Base-by-base conservation (phyloP, 1,140 invertebrate species). In the Babylonia areolata region DNA sequence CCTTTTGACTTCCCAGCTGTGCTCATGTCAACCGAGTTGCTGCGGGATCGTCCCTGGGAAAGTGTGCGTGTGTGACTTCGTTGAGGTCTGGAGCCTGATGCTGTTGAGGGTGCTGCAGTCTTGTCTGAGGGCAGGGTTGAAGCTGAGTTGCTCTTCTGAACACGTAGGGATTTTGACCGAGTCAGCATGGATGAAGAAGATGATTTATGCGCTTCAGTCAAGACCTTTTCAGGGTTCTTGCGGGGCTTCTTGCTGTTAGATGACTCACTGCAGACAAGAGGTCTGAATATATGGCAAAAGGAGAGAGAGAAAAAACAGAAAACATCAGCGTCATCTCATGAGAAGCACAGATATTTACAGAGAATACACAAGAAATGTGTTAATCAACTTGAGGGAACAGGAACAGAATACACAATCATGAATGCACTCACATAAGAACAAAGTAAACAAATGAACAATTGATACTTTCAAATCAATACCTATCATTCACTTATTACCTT, bases 251-350 rank as follows among this genome's bases (percentile, higher is more conserved):
- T 69, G 33, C 39, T 71, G 71, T 33, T 31, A 23, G 40, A 12
- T 3, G 81, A 69, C 77, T 79, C 82, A 33, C 82, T 84, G 82
- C 35, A 33, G 69, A 84, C 39, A 46, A 84, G 69, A 75, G 12
- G 31, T 84, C 69, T 84, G n/a, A 31, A 46, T 75, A 46, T 15
- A 71, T 42, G 1, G 12, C 64, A 39, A 9, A 28, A 35, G 39
- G 28, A 15, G 31, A 54, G 54, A 35, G 3, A 37, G 15, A 82
- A 58, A 33, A 69, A 75, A 42, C 20, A 64, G 23, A 58, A 75
- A 28, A 69, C 15, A 64, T 33, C 31, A 81, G 35, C 17, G 35
- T 17, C n/a, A 54, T 2, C 11, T 81, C 9, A 17, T 31, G 11
- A 17, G 64, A n/a, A 31, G 31, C 17, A n/a, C 23, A 78, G 15